These are phyloP conservation scores for Meteorus cinctellus DNA, from an alignment of 2,888 invertebrate genomes.

Conservation along the genomic window DNA sequence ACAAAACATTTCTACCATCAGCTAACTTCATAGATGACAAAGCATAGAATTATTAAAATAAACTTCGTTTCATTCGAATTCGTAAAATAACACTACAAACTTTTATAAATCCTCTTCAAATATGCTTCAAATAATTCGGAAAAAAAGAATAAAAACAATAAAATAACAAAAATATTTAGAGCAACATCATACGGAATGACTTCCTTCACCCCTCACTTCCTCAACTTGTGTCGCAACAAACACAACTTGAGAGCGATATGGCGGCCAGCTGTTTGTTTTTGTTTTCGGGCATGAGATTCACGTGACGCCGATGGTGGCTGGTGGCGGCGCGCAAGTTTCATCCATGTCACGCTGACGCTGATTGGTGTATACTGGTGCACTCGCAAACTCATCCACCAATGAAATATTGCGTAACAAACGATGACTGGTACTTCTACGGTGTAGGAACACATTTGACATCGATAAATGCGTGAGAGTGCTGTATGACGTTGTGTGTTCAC, in stretches of 20 bases:
- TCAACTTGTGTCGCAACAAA: neutral
- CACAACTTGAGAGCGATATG: constrained; percentile 36
- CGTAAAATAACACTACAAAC: no score
- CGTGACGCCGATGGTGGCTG: constrained; percentile 76
- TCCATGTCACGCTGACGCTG: constrained; percentile 65
- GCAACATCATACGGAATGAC: no score
- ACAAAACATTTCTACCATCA: no score
- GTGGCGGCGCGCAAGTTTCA: constrained; percentile 64
- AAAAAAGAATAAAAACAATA: no score
- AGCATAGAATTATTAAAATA: no score
- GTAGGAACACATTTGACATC: constrained; percentile 78
- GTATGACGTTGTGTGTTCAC: neutral
- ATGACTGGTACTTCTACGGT: constrained; percentile 75
- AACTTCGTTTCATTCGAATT: no score
- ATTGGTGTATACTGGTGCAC: constrained; percentile 75
- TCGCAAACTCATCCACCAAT: constrained; percentile 75
- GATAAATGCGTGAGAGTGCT: constrained; percentile 79
- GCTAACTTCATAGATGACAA: no score
- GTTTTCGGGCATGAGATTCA: constrained; percentile 83
- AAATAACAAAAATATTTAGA: no score
- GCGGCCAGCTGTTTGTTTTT: constrained; percentile 77
- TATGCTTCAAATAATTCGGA: no score
- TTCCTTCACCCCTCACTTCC: no score
- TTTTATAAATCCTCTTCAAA: no score
- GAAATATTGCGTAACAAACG: constrained; percentile 67